Base-by-base conservation (phyloP, 1,140 invertebrate genomes). In the Laodelphax striatellus region DNA sequence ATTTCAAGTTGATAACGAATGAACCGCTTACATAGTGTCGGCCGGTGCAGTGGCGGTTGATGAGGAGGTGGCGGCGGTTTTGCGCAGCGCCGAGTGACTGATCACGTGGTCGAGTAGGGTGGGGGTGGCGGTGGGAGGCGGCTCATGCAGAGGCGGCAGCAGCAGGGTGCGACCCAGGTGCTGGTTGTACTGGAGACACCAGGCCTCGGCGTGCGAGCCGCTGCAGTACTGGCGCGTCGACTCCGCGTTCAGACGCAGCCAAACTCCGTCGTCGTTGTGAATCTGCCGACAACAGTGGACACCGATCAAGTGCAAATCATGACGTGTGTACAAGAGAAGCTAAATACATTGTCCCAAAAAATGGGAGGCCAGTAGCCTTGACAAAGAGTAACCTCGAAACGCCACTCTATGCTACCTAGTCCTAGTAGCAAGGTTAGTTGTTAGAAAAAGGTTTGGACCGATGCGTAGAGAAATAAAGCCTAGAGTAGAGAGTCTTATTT, bases 171-270 rank as follows among this genome's bases (percentile, higher is more conserved):
- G 88, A 0, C 90, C 88, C 14, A 96, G 75, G 69, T 95, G 94
- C 66, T 95, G 88, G 76, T 97, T 94, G 71, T 95, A 97, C 70
- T 97, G 94, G 16, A 98, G 75, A 68, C 92, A 94, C 94, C 95
- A 98, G 4, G 90, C 94, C 76, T 94, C 90, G 1, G 80, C 76
- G 8, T 83, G 52, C 24, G 22, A 44, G 10, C 34, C 34, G 34
- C 77, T 81, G 64, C 91, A 92, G 70, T 88, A 92, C 62, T 89
- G 82, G 34, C 82, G 80, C n/a, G 92, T 85, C 0, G 90, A 90
- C 43, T 96, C 92, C 1, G 83, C 79, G 63, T 85, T 90, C 44
- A 99, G 74, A 52, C 93, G 80, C 44, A 98, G 75, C 96, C 96
- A 99, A 2, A 95, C 85, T 1, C 96, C 95, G 73, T 99, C 96